Evolutionary conservation across 2,888 invertebrate species (phyloP).

Genomic region (Drosophila pegasa): DNA sequence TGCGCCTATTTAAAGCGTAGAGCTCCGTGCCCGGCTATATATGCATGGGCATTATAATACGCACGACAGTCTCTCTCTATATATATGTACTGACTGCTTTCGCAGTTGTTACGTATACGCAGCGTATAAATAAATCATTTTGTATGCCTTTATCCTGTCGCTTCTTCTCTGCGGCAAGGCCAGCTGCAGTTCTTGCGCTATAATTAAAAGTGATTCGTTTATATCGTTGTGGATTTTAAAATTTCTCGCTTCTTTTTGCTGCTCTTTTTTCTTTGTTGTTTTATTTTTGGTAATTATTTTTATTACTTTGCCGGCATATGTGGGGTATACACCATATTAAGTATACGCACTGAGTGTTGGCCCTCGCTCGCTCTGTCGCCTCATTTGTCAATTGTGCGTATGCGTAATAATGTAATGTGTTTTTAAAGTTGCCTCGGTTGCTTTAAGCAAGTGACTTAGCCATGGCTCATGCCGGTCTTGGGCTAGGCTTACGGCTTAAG

Average conservation of each 20-base stretch:
- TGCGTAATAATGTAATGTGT: constrained; percentile 31
- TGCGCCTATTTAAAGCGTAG: constrained; percentile 1
- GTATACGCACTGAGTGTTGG: constrained; percentile 18
- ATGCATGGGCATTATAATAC: background rate
- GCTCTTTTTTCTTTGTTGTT: background rate
- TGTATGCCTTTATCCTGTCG: constrained; percentile 26
- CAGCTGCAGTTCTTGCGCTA: constrained; percentile 19
- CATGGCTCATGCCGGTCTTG: constrained; percentile 4
- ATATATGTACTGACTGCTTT: background rate
- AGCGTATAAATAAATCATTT: constrained; percentile 53
- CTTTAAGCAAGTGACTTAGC: constrained; percentile 21
- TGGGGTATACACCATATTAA: constrained; percentile 17
- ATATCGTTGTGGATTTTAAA: constrained; percentile 22
- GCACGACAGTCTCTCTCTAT: background rate
- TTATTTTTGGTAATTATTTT: constrained; percentile 40
- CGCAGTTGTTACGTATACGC: constrained; percentile 44
- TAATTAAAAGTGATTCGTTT: constrained; percentile 49
- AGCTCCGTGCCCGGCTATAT: background rate
- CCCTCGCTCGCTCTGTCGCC: constrained; percentile 1
- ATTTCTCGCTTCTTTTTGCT: background rate
- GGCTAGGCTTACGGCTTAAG: constrained; percentile 33
- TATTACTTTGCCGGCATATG: constrained; percentile 19
- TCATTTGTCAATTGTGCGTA: constrained; percentile 47
- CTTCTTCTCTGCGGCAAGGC: constrained; percentile 12
- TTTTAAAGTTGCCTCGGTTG: constrained; percentile 18